These are phyloP conservation scores for Phyto melanocephala DNA, from an alignment of 2,888 invertebrate genomes.

Conservation along the genomic window DNA sequence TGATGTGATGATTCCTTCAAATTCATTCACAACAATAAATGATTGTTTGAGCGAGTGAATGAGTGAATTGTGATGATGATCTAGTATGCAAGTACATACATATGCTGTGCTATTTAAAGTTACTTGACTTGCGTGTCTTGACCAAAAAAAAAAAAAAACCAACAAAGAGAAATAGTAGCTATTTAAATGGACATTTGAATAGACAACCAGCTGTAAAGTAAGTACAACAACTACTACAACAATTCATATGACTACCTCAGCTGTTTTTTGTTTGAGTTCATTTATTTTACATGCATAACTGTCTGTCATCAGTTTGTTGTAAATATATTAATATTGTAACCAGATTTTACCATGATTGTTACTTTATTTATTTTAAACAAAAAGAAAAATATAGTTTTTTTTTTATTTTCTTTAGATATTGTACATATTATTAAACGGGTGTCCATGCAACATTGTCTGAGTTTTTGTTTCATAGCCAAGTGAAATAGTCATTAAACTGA, in stretches of 20 bases:
- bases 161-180: constrained; percentile 36
- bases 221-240: not conserved
- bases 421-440: constrained; percentile 5
- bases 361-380: constrained; percentile 53
- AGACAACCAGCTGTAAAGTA: constrained; percentile 35
- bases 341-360: constrained; percentile 39
- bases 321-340: constrained; percentile 30
- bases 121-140: constrained; percentile 48
- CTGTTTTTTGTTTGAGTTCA: constrained; percentile 45
- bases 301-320: constrained; percentile 57
- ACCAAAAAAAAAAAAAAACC: not conserved
- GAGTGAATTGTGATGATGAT: constrained; percentile 36
- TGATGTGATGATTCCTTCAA: constrained; percentile 10
- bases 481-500: not conserved
- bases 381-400: not conserved
- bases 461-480: not conserved
- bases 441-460: not conserved
- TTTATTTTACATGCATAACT: constrained; percentile 59
- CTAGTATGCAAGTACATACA: too few species aligned
- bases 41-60: not conserved
- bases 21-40: not conserved
- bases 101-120: not conserved
- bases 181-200: constrained; percentile 59
- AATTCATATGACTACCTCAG: constrained; percentile 15
- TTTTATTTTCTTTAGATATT: not conserved